phyloP scores from a whole-genome alignment of 2,113 vertebrate species.

The Genyomyrus donnyi region DNA sequence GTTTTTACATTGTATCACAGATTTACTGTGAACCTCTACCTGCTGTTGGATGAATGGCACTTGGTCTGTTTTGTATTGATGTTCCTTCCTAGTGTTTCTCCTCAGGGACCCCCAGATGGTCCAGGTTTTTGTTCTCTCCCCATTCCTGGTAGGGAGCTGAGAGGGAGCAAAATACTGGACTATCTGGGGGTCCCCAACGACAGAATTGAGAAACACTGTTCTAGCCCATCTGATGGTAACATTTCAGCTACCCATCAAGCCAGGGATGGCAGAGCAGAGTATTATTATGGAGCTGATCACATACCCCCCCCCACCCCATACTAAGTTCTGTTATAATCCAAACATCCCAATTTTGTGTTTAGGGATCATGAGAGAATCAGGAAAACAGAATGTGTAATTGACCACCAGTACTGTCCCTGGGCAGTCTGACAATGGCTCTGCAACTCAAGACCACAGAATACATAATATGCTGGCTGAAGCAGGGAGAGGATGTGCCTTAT shows the following conservation, averaged over 20 bases:
- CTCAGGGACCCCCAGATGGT: too few species aligned
- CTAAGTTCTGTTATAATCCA: not conserved
- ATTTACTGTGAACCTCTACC: not conserved
- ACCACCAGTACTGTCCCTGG: constrained; percentile 2
- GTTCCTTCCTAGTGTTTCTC: not conserved
- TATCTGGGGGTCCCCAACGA: not conserved
- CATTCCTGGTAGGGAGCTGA: not conserved
- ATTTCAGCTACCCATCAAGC: not conserved
- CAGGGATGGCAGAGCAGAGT: too few species aligned
- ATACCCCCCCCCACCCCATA: not conserved
- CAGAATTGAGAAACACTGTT: not conserved
- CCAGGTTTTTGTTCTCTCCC: not conserved
- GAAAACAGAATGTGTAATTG: not conserved
- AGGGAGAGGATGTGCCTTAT: not conserved
- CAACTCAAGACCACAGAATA: not conserved
- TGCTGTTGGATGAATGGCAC: not conserved
- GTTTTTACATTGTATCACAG: not conserved
- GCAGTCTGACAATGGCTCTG: not conserved
- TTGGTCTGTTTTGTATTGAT: not conserved
- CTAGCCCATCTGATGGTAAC: not conserved
- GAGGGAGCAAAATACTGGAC: not conserved
- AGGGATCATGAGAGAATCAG: not conserved
- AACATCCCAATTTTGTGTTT: constrained; percentile 2
- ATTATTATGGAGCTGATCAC: not conserved
- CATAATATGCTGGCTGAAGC: not conserved